Conservation (phyloP, 2,797 vertebrate genomes). For the Merluccius polli region DNA sequence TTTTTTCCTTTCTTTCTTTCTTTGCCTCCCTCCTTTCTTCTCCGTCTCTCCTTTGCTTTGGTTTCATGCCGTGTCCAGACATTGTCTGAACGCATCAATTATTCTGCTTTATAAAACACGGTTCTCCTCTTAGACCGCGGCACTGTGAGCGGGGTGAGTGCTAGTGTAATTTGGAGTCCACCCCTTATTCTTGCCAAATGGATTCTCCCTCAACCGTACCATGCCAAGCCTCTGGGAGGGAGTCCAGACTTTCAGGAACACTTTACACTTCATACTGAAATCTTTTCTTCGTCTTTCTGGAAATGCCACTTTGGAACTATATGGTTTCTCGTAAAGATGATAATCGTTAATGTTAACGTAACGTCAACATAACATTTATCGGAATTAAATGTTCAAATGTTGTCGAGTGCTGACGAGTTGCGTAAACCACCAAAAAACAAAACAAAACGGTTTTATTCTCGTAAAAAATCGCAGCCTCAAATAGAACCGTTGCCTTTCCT, state of each 20-base stretch:
- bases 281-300: slow-evolving; percentile 4
- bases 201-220: slow-evolving; percentile 32
- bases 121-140: slow-evolving; percentile 41
- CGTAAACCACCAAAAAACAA: not conserved
- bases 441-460: too few relatives aligned
- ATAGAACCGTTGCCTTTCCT: not conserved
- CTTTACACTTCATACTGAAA: slow-evolving; percentile 50
- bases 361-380: not conserved
- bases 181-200: not conserved
- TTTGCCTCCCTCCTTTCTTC: too few relatives aligned
- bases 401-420: not conserved
- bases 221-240: slow-evolving; percentile 51
- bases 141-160: slow-evolving; percentile 6
- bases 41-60: slow-evolving; percentile 17
- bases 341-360: not conserved
- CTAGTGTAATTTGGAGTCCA: not conserved
- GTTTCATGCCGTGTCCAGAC: slow-evolving; percentile 48
- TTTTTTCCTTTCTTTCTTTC: too few relatives aligned
- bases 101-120: slow-evolving; percentile 50
- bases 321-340: not conserved
- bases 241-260: slow-evolving; percentile 51
- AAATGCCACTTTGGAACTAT: not conserved
- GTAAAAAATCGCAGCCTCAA: too few relatives aligned
- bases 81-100: slow-evolving; percentile 60
- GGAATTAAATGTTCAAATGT: not conserved